These are phyloP conservation scores for Heliocidaris tuberculata DNA, from an alignment of 35 echinoderm and acorn worm genomes.

Conservation along the genomic window DNA sequence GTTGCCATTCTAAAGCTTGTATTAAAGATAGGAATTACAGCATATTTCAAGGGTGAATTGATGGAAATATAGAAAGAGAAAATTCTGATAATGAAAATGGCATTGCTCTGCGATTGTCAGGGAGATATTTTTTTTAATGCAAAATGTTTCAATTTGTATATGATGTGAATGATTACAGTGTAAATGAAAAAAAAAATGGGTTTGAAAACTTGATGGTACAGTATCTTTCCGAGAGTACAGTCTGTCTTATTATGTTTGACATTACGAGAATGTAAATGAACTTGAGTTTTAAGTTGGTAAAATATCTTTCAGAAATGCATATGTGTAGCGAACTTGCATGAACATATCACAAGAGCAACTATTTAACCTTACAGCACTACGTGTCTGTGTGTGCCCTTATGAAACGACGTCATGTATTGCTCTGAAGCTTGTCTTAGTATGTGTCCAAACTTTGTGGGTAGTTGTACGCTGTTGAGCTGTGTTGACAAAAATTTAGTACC, in stretches of 20 bases:
- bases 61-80: neutral
- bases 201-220: neutral
- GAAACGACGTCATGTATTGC: neutral
- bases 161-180: neutral
- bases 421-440: neutral
- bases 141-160: neutral
- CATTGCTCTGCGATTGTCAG: neutral
- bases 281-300: neutral
- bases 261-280: neutral
- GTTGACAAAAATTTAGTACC: neutral
- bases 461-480: neutral
- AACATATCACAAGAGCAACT: neutral
- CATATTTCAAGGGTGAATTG: neutral
- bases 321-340: neutral
- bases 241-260: neutral
- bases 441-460: neutral
- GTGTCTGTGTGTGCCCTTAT: conserved; percentile 9
- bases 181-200: neutral
- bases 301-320: neutral
- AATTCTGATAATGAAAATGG: neutral
- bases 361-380: conserved; percentile 17
- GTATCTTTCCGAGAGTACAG: neutral
- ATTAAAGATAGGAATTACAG: no score
- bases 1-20: no score
- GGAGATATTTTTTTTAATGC: neutral